A percentile compares a stretch with the other conserved stretches of the same genome.
Conservation (phyloP, 2,888 invertebrate species). For the Rhaphigaster nebulosa region DNA sequence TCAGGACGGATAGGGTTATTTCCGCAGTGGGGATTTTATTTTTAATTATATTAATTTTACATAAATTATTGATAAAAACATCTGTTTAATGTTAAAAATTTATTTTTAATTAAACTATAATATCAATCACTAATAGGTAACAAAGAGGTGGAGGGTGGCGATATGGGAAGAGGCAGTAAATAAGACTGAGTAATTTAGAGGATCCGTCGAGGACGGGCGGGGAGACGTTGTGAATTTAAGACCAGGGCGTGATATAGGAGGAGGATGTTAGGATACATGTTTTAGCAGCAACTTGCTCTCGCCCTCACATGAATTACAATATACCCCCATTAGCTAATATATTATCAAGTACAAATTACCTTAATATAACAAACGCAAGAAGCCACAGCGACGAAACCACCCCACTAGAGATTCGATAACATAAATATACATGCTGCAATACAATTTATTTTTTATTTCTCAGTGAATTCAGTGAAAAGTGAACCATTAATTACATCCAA, state of each 20-base stretch:
- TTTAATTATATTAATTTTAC: too few relatives aligned
- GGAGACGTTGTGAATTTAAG: slow-evolving; percentile 45
- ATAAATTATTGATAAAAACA: too few relatives aligned
- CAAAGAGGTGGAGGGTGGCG: background rate
- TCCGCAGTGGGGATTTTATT: too few relatives aligned
- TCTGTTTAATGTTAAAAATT: background rate
- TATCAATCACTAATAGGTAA: background rate
- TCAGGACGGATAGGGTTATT: too few relatives aligned
- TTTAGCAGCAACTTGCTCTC: background rate
- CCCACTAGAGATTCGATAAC: background rate
- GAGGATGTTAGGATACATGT: slow-evolving; percentile 20
- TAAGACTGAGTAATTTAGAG: slow-evolving; percentile 31
- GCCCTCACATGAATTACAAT: background rate
- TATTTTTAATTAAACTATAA: background rate
- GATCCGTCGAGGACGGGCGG: slow-evolving; percentile 13
- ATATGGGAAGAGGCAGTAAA: background rate
- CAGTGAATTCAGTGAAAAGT: too few relatives aligned
- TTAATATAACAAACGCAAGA: background rate
- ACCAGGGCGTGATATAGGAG: background rate
- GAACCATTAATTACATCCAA: too few relatives aligned
- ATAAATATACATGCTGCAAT: too few relatives aligned
- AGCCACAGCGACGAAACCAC: background rate
- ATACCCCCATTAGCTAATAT: background rate
- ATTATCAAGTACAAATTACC: background rate
- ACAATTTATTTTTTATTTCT: too few relatives aligned